A percentile compares a stretch with the other conserved stretches of the same genome.
Evolutionary conservation across 2,888 invertebrate species (phyloP).

Genomic region (Harpagoxenus sublaevis): DNA sequence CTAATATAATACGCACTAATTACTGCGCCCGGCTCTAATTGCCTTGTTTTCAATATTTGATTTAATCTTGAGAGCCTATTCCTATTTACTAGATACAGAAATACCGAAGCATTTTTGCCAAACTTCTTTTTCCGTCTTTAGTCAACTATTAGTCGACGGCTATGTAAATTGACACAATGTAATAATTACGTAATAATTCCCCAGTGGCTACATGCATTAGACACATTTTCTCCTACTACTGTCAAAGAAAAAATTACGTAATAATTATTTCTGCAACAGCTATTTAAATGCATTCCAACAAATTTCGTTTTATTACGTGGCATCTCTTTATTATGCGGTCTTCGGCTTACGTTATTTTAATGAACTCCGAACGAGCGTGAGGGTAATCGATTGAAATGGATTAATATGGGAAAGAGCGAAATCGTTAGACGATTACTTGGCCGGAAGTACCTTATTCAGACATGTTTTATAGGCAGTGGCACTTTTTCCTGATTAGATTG

Average conservation of each 20-base stretch:
- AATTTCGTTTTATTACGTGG: neutral
- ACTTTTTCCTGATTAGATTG: slow-evolving; percentile 70
- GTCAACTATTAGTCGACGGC: neutral
- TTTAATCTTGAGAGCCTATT: no score
- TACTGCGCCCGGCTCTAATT: no score
- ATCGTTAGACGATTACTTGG: slow-evolving; percentile 59
- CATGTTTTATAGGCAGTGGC: slow-evolving; percentile 52
- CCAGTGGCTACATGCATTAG: no score
- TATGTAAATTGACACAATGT: neutral
- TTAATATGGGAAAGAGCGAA: slow-evolving; percentile 34
- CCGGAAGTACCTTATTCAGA: slow-evolving; percentile 59
- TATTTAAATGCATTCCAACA: neutral
- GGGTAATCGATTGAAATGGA: slow-evolving; percentile 6
- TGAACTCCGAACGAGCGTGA: neutral
- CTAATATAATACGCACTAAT: no score
- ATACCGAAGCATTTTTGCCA: neutral
- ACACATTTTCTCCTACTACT: no score
- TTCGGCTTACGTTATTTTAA: slow-evolving; percentile 9
- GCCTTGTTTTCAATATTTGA: no score
- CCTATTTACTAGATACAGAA: neutral
- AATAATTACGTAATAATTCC: neutral
- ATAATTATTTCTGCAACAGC: neutral
- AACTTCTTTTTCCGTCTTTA: neutral
- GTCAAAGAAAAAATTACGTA: neutral
- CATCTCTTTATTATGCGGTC: neutral